Evolutionary conservation across 2,113 vertebrate species (phyloP).

Genomic region (Caracal caracal): DNA sequence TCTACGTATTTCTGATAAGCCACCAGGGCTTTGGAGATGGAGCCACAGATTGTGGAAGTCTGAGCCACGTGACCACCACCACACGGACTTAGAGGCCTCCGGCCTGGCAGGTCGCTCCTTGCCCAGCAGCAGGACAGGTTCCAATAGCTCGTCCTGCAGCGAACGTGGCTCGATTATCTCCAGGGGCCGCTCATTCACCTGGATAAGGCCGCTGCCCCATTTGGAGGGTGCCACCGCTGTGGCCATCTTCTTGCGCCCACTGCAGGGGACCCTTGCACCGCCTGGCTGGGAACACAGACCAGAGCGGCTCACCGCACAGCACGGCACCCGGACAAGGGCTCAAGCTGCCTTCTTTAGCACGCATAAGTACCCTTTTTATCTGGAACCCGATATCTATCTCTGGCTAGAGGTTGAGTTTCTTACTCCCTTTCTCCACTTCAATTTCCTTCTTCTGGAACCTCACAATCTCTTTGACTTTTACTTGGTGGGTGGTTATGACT

Average conservation of each 20-base stretch:
- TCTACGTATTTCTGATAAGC: neutral
- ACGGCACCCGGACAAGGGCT: neutral
- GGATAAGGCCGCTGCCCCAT: neutral
- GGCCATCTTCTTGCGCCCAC: neutral
- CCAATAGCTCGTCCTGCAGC: neutral
- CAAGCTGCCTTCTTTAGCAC: neutral
- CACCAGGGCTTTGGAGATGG: neutral
- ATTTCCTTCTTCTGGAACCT: neutral
- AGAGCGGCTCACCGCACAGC: neutral
- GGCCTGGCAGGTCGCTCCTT: neutral
- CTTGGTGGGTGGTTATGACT: neutral
- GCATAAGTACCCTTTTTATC: neutral
- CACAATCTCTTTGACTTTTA: neutral
- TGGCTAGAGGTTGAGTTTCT: neutral
- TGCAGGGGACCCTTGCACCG: neutral
- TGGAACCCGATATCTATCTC: neutral
- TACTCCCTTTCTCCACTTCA: no score
- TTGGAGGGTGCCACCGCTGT: neutral
- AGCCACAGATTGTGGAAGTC: neutral
- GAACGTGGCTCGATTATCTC: neutral
- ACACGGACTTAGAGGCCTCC: neutral
- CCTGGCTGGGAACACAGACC: neutral
- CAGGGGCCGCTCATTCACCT: neutral
- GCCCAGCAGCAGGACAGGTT: neutral
- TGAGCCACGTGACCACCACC: neutral